Evolutionary conservation across 2,113 vertebrate genomes (phyloP).

Genomic region (Microtus oregoni): DNA sequence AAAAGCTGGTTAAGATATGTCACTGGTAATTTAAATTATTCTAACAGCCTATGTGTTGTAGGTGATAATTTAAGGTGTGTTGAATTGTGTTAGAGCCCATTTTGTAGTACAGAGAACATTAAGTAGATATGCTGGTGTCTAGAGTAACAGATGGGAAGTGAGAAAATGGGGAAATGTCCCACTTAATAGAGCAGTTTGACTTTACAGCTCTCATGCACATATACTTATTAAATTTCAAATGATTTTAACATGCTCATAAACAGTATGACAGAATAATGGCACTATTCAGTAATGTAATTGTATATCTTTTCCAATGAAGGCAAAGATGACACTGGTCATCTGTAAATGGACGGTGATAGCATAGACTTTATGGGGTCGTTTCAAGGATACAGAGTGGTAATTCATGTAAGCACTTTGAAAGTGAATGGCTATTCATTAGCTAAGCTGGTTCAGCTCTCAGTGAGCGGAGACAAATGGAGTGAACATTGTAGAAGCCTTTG

Average conservation of each 20-base stretch:
- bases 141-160: slow-evolving; percentile 5
- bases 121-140: not conserved
- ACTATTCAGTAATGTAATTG: slow-evolving; percentile 28
- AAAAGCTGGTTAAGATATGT: slow-evolving; percentile 47
- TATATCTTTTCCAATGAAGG: slow-evolving; percentile 2
- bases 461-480: not conserved
- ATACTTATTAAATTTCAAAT: slow-evolving; percentile 49
- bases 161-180: not conserved
- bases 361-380: not conserved
- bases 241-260: slow-evolving; percentile 16
- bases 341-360: slow-evolving; percentile 40
- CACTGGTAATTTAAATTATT: slow-evolving; percentile 62
- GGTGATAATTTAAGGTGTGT: slow-evolving; percentile 62
- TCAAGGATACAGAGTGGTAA: not conserved
- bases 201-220: slow-evolving; percentile 12
- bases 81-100: slow-evolving; percentile 46
- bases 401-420: not conserved
- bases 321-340: not conserved
- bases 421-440: not conserved
- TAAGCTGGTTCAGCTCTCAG: slow-evolving; percentile 26
- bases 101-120: slow-evolving; percentile 28
- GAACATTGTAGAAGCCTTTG: not conserved
- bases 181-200: not conserved
- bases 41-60: slow-evolving; percentile 66
- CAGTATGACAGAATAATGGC: slow-evolving; percentile 18